phyloP scores from a whole-genome alignment of 1,140 invertebrate genomes.

The Psix sp. region DNA sequence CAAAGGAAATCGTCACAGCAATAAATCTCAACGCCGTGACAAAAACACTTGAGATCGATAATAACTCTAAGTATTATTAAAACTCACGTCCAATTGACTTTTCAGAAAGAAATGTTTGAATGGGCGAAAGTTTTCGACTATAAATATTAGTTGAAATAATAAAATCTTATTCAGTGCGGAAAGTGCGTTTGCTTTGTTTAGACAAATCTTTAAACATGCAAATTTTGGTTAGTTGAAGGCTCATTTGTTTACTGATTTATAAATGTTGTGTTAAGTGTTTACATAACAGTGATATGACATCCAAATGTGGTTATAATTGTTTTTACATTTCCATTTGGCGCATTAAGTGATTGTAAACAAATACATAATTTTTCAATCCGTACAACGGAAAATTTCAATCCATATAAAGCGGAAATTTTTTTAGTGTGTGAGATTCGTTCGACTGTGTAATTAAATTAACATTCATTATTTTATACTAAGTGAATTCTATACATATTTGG shows the following conservation, averaged over 20 bases:
- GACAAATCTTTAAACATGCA: slow-evolving; percentile 36
- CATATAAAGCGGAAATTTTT: no score
- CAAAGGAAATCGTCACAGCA: slow-evolving; percentile 13
- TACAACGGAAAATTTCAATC: no score
- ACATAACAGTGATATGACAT: no score
- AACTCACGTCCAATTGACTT: slow-evolving; percentile 28
- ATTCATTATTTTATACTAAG: no score
- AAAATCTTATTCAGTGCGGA: slow-evolving; percentile 59
- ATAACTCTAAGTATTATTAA: slow-evolving; percentile 39
- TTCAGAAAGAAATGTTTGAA: slow-evolving; percentile 44
- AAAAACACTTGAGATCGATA: slow-evolving; percentile 54
- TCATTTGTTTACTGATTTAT: neutral
- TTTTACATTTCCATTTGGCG: no score
- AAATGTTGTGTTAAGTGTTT: no score
- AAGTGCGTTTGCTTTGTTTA: slow-evolving; percentile 35
- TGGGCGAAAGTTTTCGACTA: slow-evolving; percentile 68
- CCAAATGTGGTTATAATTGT: no score
- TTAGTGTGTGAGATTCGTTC: no score
- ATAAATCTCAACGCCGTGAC: slow-evolving; percentile 34
- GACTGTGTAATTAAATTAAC: no score
- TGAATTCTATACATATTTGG: no score
- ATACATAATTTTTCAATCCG: no score
- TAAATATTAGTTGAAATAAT: slow-evolving; percentile 68
- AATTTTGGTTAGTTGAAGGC: slow-evolving; percentile 53
- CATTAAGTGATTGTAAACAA: no score